A percentile compares a stretch with the other conserved stretches of the same genome.
These are phyloP conservation scores for Parus major DNA, from an alignment of 2,113 vertebrate species.

Conservation along the genomic window DNA sequence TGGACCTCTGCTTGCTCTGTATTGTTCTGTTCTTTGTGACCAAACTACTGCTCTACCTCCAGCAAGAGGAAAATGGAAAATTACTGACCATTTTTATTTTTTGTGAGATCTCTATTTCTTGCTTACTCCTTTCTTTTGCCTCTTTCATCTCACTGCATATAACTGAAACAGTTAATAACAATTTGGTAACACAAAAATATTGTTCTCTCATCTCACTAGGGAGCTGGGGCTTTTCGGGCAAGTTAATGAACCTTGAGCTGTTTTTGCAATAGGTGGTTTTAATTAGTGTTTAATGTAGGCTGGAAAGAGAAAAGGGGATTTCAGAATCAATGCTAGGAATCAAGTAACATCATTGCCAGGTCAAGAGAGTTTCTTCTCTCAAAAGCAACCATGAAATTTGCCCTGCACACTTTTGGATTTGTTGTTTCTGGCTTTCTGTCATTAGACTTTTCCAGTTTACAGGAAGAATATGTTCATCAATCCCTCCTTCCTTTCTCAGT, in stretches of 20 bases:
- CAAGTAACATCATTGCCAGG: not conserved
- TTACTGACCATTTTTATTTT: not conserved
- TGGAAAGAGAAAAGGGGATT: not conserved
- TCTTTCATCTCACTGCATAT: not conserved
- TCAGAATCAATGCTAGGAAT: not conserved
- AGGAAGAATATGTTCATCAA: not conserved
- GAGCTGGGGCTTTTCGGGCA: not conserved
- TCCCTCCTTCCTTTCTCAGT: not conserved
- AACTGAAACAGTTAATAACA: not conserved
- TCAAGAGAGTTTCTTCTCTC: not conserved
- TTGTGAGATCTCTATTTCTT: not conserved
- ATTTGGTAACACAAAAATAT: not conserved
- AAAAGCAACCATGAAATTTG: not conserved
- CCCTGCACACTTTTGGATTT: not conserved
- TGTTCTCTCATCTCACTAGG: not conserved
- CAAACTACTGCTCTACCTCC: not conserved
- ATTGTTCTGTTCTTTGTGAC: not conserved
- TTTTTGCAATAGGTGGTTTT: conserved; percentile 24
- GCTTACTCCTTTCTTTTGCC: not conserved
- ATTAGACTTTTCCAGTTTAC: not conserved
- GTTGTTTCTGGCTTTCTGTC: not conserved
- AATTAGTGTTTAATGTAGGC: not conserved
- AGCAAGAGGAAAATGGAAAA: not conserved
- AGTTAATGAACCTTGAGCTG: not conserved
- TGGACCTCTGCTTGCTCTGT: not conserved